Conservation (phyloP, 1,140 invertebrate species). For the Sesamia nonagrioides region DNA sequence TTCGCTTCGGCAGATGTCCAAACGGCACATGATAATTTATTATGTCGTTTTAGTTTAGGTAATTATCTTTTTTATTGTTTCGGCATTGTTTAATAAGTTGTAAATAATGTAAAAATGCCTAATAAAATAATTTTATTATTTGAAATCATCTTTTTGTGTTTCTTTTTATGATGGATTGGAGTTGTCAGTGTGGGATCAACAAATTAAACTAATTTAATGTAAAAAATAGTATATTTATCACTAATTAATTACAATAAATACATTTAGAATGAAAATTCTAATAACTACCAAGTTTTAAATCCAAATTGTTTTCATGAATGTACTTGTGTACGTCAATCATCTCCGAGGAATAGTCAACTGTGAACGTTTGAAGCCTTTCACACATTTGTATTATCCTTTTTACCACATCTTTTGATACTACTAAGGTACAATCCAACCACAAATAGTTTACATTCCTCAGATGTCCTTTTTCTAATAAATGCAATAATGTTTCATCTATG, state of each 20-base stretch:
- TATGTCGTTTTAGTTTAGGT: not conserved
- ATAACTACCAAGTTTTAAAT: conserved; percentile 80
- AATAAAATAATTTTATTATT: conserved; percentile 29
- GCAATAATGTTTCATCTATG: conserved; percentile 73
- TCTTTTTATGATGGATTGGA: not conserved
- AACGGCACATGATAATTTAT: not conserved
- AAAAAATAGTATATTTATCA: conserved; percentile 43
- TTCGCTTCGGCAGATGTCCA: not conserved
- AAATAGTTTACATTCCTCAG: conserved; percentile 75
- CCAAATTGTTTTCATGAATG: conserved; percentile 82
- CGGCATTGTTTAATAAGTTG: conserved; percentile 34
- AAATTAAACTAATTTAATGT: conserved; percentile 6
- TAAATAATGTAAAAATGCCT: conserved; percentile 37
- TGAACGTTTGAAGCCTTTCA: conserved; percentile 74
- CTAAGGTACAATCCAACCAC: conserved; percentile 84
- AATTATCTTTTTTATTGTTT: not conserved
- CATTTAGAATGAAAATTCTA: conserved; percentile 56
- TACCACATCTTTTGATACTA: conserved; percentile 78
- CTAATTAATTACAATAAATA: conserved; percentile 50
- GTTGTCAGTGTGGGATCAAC: not conserved
- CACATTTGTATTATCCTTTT: conserved; percentile 77
- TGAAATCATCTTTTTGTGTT: conserved; percentile 2
- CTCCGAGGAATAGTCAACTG: conserved; percentile 73
- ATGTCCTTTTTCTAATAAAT: conserved; percentile 74
- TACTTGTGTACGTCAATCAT: conserved; percentile 74